phyloP scores from a whole-genome alignment of 2,888 invertebrate genomes.

The Caenorhabditis parvicauda region DNA sequence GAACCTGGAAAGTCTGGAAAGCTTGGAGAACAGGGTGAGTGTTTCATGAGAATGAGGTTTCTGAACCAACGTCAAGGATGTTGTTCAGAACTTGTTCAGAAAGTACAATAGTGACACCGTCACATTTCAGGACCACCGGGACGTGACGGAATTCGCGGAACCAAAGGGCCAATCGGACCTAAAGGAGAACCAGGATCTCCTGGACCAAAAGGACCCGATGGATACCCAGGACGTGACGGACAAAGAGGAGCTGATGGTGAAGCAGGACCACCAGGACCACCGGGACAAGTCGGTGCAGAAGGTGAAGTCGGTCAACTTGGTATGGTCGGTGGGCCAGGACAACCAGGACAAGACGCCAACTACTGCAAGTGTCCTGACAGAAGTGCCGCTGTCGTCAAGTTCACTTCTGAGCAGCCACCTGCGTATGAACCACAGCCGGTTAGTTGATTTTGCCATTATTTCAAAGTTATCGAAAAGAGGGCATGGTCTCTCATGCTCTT shows the following conservation, averaged over 20 bases:
- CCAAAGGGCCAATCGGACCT: constrained; percentile 47
- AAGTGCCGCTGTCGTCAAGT: constrained; percentile 38
- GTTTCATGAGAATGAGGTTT: neutral
- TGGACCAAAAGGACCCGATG: constrained; percentile 50
- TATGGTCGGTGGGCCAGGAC: constrained; percentile 42
- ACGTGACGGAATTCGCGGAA: constrained; percentile 38
- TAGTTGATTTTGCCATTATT: too few relatives aligned
- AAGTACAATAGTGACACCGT: too few relatives aligned
- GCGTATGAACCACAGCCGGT: constrained; percentile 35
- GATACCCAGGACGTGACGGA: constrained; percentile 49
- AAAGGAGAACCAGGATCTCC: constrained; percentile 49
- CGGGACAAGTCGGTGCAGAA: constrained; percentile 45
- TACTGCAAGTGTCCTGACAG: constrained; percentile 50
- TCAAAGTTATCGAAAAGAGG: too few relatives aligned
- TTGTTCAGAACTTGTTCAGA: neutral
- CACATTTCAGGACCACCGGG: constrained; percentile 37
- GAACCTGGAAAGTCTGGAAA: constrained; percentile 52
- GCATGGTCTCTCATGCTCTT: neutral
- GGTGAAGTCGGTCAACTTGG: constrained; percentile 49
- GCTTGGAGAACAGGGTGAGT: constrained; percentile 37
- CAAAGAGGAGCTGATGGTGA: constrained; percentile 43
- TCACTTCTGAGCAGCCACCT: constrained; percentile 26
- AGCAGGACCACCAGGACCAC: constrained; percentile 45
- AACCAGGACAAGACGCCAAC: constrained; percentile 34
- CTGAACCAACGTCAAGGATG: neutral